Evolutionary conservation across 2,113 vertebrate genomes (phyloP), one percentile per base, ranked within the genome.

Genomic region (Bambusicola thoracicus): DNA sequence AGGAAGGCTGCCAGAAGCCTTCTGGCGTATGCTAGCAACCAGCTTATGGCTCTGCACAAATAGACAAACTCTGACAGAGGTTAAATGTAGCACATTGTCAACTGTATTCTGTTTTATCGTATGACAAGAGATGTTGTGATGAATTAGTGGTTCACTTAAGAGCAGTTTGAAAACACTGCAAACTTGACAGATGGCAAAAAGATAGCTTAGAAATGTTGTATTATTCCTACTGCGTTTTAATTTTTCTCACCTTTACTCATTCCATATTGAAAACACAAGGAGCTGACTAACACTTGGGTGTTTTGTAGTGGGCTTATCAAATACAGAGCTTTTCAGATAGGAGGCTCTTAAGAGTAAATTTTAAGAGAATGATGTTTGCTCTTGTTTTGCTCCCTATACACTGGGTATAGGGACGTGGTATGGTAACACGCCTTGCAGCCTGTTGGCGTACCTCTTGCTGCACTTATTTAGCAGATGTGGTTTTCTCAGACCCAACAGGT

Each of bases 111-210:
- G 2, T 82, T 92, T 89, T 73, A 38, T 30, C 34, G 22, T 82
- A 66, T 30, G 30, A 46, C 16, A 53, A 48, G 51, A 70, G 56
- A 46, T 36, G 62, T 78, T 89, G 51, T 85, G 92, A 92, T 91
- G 38, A 94, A 92, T 95, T 76, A 78, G 29, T 43, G 30, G 93
- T 86, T 82, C 0, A 1, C 81, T 78, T 19, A 56, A 58, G 79
- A 92, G 48, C 24, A 55, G 21, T 70, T 53, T 77, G 61, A 90
- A 87, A 92, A 77, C 68, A 65, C 4, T 74, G n/a, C 68, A 58
- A 3, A 62, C 36, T 36, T 92, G 89, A 76, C 36, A 96, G 76
- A 84, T 93, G 72, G 77, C 59, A 92, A 79, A 94, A 95, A 44
- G 41, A 66, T 49, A 80, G 29, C 55, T 67, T 53, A 84, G 73